Base-by-base conservation (phyloP, 2,888 invertebrate genomes). In the Pristionchus exspectatus region DNA sequence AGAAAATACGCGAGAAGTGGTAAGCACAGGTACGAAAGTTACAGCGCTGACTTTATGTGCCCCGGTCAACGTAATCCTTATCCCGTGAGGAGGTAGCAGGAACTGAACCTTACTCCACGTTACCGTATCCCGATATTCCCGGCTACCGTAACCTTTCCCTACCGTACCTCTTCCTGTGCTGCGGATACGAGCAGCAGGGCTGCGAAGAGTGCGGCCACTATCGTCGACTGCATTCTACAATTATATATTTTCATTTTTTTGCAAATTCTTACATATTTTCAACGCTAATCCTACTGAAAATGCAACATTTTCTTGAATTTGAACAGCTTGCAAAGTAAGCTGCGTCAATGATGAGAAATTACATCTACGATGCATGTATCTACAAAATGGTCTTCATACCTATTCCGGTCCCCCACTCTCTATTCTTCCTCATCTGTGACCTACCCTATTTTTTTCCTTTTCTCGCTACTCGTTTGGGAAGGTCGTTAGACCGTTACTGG, bases 401-500 rank as follows among this genome's bases (percentile, higher is more conserved):
- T n/a, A n/a, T 30, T 27, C 14, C 12, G 69, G 27, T 12, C 72
- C 72, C 72, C 72, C 18, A 56, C 77, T 30, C 21, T 44, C 21
- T 9, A 10, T 4, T 44, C 9, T 33, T 12, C 50, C 27, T 27
- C 44, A 24, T 81, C 81, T 16, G 24, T 77, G 77, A 77, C 77
- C 77, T 77, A 38, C 38, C 27, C 81, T 21, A 18, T 33, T 54
- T 81, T 54, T 81, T n/a, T 16, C 50, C 81, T 16, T 81, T 50
- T 30, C 38, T 27, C n/a, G 24, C 24, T 50, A 77, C 38, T 27
- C 50, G 24, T 50, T 81, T 21, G 9, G 50, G 81, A 54, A 54
- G 50, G 81, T 81, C 81, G 81, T 77, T 77, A 77, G 77, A 77
- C 77, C 38, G 77, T 81, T 81, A 81, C 81, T 50, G 50, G 50